phyloP scores from a whole-genome alignment of 2,888 invertebrate genomes.

The Yponomeuta malinellus region DNA sequence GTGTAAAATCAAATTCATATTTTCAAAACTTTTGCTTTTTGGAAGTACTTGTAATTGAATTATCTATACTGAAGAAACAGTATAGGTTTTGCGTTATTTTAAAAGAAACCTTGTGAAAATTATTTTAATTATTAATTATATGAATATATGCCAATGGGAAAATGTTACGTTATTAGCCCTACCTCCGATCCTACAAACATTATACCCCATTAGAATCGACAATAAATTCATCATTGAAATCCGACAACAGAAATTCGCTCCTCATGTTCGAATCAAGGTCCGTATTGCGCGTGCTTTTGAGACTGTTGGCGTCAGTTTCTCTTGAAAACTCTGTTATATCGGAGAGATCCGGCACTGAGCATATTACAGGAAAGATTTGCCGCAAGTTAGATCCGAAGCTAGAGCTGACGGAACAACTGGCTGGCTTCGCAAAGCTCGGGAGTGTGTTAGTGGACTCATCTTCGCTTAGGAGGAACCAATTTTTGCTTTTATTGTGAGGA shows the following conservation, averaged over 20 bases:
- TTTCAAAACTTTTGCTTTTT: no score
- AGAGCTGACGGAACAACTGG: not conserved
- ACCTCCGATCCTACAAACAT: no score
- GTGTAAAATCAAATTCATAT: no score
- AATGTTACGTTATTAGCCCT: no score
- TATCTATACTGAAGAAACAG: no score
- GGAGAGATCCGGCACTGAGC: constrained; percentile 57
- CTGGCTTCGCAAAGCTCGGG: not conserved
- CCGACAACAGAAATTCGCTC: not conserved
- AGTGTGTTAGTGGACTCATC: constrained; percentile 40
- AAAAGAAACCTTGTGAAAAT: no score
- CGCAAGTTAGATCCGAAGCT: constrained; percentile 40
- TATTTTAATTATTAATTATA: no score
- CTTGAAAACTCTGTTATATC: constrained; percentile 59
- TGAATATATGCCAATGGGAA: no score
- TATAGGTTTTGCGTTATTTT: no score
- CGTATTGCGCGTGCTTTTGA: not conserved
- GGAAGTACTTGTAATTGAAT: no score
- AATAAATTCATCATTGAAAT: not conserved
- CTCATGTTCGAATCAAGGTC: not conserved
- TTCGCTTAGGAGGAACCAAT: constrained; percentile 58
- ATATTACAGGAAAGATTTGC: constrained; percentile 53
- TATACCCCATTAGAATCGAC: not conserved
- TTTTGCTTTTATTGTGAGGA: constrained; percentile 23
- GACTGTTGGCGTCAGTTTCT: constrained; percentile 28